A percentile compares a stretch with the other conserved stretches of the same genome.
These are phyloP conservation scores for Epistrophe eligans DNA, from an alignment of 2,888 invertebrate genomes.

Conservation along the genomic window DNA sequence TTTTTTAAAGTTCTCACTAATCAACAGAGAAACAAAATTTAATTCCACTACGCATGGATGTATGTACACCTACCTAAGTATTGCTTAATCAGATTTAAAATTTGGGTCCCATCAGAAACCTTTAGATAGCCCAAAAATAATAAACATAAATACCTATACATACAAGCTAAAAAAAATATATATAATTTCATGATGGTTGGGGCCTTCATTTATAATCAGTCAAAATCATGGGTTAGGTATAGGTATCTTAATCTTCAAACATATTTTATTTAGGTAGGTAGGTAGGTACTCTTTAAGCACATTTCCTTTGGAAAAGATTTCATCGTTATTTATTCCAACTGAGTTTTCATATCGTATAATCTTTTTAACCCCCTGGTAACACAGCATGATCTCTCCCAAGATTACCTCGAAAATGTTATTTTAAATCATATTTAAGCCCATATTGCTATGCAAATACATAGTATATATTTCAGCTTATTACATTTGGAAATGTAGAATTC, in stretches of 20 bases:
- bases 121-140: too few relatives aligned
- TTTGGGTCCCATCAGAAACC: too few relatives aligned
- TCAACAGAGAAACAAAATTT: too few relatives aligned
- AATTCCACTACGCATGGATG: too few relatives aligned
- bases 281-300: background rate
- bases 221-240: background rate
- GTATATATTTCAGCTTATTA: slow-evolving; percentile 34
- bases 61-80: too few relatives aligned
- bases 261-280: background rate
- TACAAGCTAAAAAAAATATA: too few relatives aligned
- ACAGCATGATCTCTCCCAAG: background rate
- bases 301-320: slow-evolving; percentile 3
- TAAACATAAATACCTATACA: too few relatives aligned
- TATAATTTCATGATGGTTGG: too few relatives aligned
- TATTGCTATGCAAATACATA: slow-evolving; percentile 56
- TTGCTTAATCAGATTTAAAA: too few relatives aligned
- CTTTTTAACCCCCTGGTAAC: slow-evolving; percentile 44
- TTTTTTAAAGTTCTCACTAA: too few relatives aligned
- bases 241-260: slow-evolving; percentile 9
- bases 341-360: slow-evolving; percentile 45
- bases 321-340: slow-evolving; percentile 37
- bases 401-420: slow-evolving; percentile 43
- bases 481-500: slow-evolving; percentile 51
- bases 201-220: background rate
- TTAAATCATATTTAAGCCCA: slow-evolving; percentile 52